These are phyloP conservation scores for Borostomias antarcticus DNA, from an alignment of 2,797 vertebrate genomes.

Conservation along the genomic window DNA sequence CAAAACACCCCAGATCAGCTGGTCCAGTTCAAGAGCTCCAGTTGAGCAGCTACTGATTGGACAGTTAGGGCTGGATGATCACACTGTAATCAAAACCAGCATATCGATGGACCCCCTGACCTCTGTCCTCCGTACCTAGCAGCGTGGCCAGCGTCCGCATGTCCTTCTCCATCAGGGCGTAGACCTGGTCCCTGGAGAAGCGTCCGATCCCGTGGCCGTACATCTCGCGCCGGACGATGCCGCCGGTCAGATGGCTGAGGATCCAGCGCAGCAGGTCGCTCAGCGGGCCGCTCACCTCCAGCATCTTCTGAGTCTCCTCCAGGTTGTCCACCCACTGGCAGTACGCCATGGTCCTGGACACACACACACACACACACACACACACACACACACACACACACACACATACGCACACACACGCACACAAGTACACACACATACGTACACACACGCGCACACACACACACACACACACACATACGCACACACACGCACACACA, in stretches of 20 bases:
- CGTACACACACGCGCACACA: not conserved
- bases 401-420: conserved; percentile 2
- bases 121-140: conserved; percentile 83
- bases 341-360: conserved; percentile 91
- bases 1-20: too few species aligned
- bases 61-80: too few species aligned
- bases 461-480: conserved; percentile 7
- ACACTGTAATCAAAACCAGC: too few species aligned
- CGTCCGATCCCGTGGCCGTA: conserved; percentile 97
- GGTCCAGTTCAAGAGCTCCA: too few species aligned
- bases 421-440: conserved; percentile 2
- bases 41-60: too few species aligned
- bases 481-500: conserved; percentile 16
- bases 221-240: conserved; percentile 95
- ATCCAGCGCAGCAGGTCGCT: conserved; percentile 95
- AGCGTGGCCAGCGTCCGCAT: conserved; percentile 94
- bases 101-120: too few species aligned
- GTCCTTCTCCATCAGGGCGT: conserved; percentile 96
- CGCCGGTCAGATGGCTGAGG: conserved; percentile 92
- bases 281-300: conserved; percentile 91
- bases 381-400: conserved; percentile 1
- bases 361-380: conserved; percentile 1
- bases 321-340: conserved; percentile 99
- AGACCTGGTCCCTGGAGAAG: conserved; percentile 93
- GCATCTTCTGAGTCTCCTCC: conserved; percentile 95